A percentile compares a stretch with the other conserved stretches of the same genome.
Conservation (phyloP, 2,888 invertebrate genomes). For the Pardosa pseudoannulata region DNA sequence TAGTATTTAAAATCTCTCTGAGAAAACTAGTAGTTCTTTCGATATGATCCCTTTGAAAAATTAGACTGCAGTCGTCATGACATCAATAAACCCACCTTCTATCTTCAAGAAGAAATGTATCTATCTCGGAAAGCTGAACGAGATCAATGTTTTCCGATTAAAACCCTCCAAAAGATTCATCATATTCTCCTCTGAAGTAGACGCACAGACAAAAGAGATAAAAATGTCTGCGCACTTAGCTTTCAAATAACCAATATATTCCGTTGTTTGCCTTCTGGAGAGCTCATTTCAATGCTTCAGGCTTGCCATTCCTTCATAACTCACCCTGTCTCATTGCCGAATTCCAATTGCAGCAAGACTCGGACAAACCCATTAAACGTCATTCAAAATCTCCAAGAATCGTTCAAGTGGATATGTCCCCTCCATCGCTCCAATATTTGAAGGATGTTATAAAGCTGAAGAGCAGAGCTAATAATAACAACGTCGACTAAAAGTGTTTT, state of each 20-base stretch:
- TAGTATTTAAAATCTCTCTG: no score
- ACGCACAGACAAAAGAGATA: slow-evolving; percentile 43
- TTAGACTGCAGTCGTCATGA: neutral
- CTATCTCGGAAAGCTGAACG: neutral
- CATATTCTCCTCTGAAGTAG: slow-evolving; percentile 29
- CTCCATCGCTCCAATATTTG: slow-evolving; percentile 20
- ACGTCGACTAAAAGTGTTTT: slow-evolving; percentile 52
- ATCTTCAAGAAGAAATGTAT: neutral
- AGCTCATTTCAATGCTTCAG: slow-evolving; percentile 41
- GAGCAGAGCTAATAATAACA: slow-evolving; percentile 68
- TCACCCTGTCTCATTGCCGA: slow-evolving; percentile 12
- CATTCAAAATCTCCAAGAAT: slow-evolving; percentile 62
- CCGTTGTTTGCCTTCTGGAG: slow-evolving; percentile 63
- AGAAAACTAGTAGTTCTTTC: neutral
- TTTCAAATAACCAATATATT: slow-evolving; percentile 56
- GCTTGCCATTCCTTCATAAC: slow-evolving; percentile 21
- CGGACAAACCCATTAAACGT: slow-evolving; percentile 54
- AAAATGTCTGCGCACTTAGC: slow-evolving; percentile 47
- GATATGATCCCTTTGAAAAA: neutral
- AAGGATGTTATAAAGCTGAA: slow-evolving; percentile 52
- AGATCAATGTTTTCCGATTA: slow-evolving; percentile 33
- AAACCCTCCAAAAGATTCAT: slow-evolving; percentile 46
- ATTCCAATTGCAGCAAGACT: slow-evolving; percentile 32
- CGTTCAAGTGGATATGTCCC: slow-evolving; percentile 51
- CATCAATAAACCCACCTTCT: neutral